A percentile compares a stretch with the other conserved stretches of the same genome.
phyloP scores from a whole-genome alignment of 2,113 vertebrate genomes.

The Calypte anna region DNA sequence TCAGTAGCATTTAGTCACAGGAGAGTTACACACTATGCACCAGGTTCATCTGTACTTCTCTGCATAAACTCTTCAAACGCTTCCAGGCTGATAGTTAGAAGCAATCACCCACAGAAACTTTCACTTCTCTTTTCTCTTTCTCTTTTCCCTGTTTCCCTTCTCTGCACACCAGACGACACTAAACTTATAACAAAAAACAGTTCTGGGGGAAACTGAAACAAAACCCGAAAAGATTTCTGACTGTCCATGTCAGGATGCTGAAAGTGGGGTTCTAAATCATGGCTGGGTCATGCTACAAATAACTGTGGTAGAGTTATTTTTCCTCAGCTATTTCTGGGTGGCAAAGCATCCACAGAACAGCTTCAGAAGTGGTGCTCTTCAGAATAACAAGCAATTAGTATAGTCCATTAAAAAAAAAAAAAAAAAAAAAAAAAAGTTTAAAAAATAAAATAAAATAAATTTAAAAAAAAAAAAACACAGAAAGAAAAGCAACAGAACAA shows the following conservation, averaged over 20 bases:
- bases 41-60: not conserved
- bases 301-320: not conserved
- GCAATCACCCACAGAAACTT: not conserved
- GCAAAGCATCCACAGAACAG: not conserved
- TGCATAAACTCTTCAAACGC: not conserved
- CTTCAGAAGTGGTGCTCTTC: not conserved
- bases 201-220: not conserved
- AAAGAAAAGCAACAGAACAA: not conserved
- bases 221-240: not conserved
- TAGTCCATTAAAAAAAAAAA: not conserved
- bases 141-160: not conserved
- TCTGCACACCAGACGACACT: not conserved
- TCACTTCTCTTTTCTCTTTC: not conserved
- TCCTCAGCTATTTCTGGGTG: conserved; percentile 29
- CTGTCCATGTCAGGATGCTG: not conserved
- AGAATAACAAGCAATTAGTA: conserved; percentile 33
- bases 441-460: not conserved
- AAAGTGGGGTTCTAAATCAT: not conserved
- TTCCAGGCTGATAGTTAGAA: not conserved
- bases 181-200: not conserved
- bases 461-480: not conserved
- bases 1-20: not conserved
- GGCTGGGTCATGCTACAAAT: not conserved
- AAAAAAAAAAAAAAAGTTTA: not conserved
- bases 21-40: not conserved